phyloP scores from a whole-genome alignment of 2,888 invertebrate species.

The Agriopis marginaria region DNA sequence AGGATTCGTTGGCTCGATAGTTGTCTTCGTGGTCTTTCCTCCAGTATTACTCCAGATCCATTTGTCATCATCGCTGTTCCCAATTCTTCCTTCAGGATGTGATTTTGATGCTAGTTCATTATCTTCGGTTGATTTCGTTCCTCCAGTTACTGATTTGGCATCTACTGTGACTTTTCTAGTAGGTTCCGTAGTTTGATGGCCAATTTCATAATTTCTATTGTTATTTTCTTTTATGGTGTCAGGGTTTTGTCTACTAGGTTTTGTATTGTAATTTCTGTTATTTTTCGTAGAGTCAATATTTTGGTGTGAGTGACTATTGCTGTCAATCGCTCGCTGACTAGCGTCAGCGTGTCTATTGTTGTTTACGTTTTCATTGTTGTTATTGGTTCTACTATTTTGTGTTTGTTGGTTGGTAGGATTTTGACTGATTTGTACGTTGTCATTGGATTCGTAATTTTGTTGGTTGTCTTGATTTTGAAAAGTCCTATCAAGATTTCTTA shows the following conservation, averaged over 20 bases:
- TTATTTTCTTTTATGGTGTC: slow-evolving; percentile 2
- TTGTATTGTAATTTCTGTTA: slow-evolving; percentile 13
- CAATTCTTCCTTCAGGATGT: slow-evolving; percentile 14
- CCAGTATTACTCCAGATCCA: slow-evolving; percentile 43
- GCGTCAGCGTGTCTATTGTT: slow-evolving; percentile 11
- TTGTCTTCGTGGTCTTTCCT: not conserved
- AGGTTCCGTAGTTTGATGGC: slow-evolving; percentile 11
- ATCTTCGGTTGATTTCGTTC: slow-evolving; percentile 36
- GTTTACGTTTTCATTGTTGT: slow-evolving; percentile 2
- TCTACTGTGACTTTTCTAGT: slow-evolving; percentile 6
- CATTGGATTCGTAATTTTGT: not conserved
- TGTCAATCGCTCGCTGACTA: slow-evolving; percentile 8
- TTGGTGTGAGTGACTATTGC: slow-evolving; percentile 7
- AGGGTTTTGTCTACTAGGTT: slow-evolving; percentile 12
- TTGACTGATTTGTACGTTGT: not conserved
- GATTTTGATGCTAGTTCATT: slow-evolving; percentile 33
- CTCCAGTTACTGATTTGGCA: slow-evolving; percentile 14
- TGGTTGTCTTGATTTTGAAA: slow-evolving; percentile 1
- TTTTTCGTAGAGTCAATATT: slow-evolving; percentile 10
- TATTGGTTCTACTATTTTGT: not conserved
- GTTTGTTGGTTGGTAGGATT: not conserved
- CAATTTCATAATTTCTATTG: slow-evolving; percentile 12
- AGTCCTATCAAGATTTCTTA: not conserved
- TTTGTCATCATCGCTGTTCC: slow-evolving; percentile 30
- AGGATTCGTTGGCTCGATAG: not conserved